Percentiles rank a stretch among this genome's conserved stretches.
phyloP scores from a whole-genome alignment of 2,888 invertebrate genomes.

The Mythimna ferrago region DNA sequence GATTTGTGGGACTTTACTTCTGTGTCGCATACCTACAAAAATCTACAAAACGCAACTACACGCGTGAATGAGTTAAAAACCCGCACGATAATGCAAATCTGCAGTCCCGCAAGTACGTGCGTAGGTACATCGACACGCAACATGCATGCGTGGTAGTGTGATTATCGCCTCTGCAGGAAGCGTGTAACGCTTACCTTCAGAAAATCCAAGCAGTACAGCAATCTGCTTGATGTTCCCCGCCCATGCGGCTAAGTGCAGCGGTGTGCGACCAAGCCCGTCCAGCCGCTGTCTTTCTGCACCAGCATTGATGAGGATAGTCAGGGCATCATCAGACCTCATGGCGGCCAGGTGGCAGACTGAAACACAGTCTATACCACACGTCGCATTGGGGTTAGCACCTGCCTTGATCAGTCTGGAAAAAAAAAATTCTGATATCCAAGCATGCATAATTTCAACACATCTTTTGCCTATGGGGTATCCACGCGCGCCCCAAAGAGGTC shows the following conservation, averaged over 20 bases:
- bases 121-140: no score
- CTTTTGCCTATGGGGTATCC: no score
- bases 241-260: slow-evolving; percentile 81
- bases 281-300: slow-evolving; percentile 71
- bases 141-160: no score
- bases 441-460: no score
- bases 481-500: no score
- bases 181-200: slow-evolving; percentile 56
- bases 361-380: slow-evolving; percentile 61
- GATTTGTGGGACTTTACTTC: no score
- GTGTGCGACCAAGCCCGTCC: slow-evolving; percentile 78
- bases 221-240: slow-evolving; percentile 73
- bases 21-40: no score
- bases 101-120: no score
- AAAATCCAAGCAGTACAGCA: slow-evolving; percentile 68
- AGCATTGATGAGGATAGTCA: slow-evolving; percentile 71
- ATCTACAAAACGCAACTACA: no score
- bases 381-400: slow-evolving; percentile 69
- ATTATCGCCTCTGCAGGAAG: no score
- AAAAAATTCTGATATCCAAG: neutral
- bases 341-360: slow-evolving; percentile 78
- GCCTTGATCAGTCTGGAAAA: slow-evolving; percentile 66
- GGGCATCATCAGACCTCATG: slow-evolving; percentile 72
- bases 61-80: no score
- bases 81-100: no score